Evolutionary conservation across 2,888 invertebrate genomes (phyloP), one percentile per base, ranked within the genome.

Genomic region (Ectobius pallidus): DNA sequence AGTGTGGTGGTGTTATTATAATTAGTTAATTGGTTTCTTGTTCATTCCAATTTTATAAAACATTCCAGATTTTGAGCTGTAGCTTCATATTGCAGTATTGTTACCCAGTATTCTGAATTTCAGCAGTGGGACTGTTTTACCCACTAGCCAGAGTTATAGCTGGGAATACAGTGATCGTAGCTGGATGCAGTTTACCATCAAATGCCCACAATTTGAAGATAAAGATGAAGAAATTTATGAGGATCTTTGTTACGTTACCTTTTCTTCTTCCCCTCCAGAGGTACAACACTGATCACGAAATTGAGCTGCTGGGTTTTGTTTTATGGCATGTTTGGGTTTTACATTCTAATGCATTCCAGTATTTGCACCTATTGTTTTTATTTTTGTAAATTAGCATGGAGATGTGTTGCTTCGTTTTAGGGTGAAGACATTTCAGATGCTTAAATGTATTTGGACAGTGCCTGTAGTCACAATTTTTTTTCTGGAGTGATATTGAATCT

Each of bases 211-310:
- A 79, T 85, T 86, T 63, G 89, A 88, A 81, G 89, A 89, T 79
- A 84, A 89, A 77, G 93, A 93, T 79, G 92, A 93, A 83, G 92
- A 93, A 84, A 91, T 94, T 80, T 95, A 95, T 83, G 94, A 94
- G 84, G 93, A 94, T 84, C 88, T 95, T 78, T 94, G 94, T 87
- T 94, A 93, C 84, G 92, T 94, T 81, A 93, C 92, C 81, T 92
- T 93, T 84, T 87, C 91, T 84, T 87, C 91, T 78, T 84, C 87
- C 77, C 84, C 86, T 82, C 88, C 90, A 77, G 91, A 92, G 91
- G 92, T 92, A 83, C 75, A 39, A 16, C 30, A 30, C 25, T 34
- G 42, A 27, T 22, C 14, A 20, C 22, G 16, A 16, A 30, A 20
- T 49, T 58, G 32, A 49, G 52, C 27, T 49, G 49, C 16, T 49